A percentile compares a stretch with the other conserved stretches of the same genome.
Conservation (phyloP, 2,113 vertebrate genomes). For the Cnemophilus loriae region DNA sequence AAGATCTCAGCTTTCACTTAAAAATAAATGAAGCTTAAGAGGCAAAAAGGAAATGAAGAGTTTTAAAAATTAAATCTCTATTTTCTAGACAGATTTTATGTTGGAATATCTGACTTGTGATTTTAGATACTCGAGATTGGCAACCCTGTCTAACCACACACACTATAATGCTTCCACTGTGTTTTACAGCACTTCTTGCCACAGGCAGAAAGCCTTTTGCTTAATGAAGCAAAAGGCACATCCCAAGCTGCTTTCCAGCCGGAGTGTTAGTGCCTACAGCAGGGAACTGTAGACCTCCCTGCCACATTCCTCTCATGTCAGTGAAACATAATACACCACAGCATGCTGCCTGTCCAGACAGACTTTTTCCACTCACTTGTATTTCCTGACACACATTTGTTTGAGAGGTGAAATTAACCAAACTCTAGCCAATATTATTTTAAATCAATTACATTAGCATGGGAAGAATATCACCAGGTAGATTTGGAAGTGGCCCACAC, state of each 20-base stretch:
- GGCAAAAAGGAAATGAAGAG: neutral
- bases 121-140: neutral
- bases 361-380: conserved; percentile 21
- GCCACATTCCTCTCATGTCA: conserved; percentile 29
- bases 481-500: neutral
- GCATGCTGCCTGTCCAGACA: neutral
- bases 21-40: neutral
- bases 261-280: neutral
- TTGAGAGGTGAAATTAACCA: neutral
- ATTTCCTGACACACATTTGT: neutral
- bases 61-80: neutral
- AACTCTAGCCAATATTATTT: neutral
- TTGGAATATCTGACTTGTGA: neutral
- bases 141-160: neutral
- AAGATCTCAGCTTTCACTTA: conserved; percentile 8
- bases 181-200: neutral
- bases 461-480: neutral
- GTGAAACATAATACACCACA: conserved; percentile 11
- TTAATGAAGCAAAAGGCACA: conserved; percentile 24
- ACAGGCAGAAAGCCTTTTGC: neutral
- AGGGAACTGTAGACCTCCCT: conserved; percentile 16
- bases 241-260: conserved; percentile 17
- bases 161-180: neutral
- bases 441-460: neutral
- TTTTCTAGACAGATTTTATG: neutral